Evolutionary conservation across 2,113 vertebrate genomes (phyloP).

Genomic region (Scalopus aquaticus): DNA sequence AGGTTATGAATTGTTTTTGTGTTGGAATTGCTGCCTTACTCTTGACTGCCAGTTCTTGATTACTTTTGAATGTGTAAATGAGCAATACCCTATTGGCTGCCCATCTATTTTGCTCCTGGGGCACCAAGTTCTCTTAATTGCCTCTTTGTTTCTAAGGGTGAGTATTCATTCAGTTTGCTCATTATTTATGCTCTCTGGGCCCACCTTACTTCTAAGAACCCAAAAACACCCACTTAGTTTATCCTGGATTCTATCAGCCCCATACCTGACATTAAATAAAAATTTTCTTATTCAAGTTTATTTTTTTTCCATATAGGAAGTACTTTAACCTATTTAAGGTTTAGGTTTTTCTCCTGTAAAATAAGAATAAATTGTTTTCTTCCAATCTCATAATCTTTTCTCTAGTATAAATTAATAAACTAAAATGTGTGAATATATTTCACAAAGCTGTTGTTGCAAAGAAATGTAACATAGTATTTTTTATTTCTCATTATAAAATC

Average conservation of each 20-base stretch:
- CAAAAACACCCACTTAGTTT: background rate
- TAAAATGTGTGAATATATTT: background rate
- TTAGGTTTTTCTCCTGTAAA: background rate
- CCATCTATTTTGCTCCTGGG: background rate
- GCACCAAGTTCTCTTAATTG: background rate
- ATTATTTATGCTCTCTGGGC: background rate
- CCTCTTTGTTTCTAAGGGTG: background rate
- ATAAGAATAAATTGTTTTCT: background rate
- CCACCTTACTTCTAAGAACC: background rate
- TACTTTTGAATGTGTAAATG: background rate
- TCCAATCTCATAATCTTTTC: background rate
- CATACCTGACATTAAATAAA: background rate
- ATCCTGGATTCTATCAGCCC: background rate
- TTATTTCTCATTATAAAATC: background rate
- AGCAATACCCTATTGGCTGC: background rate
- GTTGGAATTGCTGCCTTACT: background rate
- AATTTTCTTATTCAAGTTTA: background rate
- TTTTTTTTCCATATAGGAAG: background rate
- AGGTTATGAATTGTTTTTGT: background rate
- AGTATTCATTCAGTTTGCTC: background rate
- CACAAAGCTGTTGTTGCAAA: background rate
- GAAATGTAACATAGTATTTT: background rate
- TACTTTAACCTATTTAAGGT: background rate
- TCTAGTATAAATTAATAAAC: background rate
- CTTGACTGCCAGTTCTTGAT: background rate